These are phyloP conservation scores for Paragorgia papillata DNA, from an alignment of 92 coral and sea anemone genomes.

Conservation along the genomic window DNA sequence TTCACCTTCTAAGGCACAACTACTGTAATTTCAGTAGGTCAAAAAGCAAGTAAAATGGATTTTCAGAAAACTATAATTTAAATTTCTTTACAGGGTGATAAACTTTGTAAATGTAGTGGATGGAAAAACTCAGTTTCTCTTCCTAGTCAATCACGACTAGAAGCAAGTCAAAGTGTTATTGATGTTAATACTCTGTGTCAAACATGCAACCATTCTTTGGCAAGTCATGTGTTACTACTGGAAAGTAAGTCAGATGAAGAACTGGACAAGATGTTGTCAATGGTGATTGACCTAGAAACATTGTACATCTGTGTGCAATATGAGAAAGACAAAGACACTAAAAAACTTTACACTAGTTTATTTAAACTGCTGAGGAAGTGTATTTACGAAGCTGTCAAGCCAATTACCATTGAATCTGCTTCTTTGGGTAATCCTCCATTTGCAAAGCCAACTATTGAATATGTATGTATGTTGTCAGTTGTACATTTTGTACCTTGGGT, in stretches of 20 bases:
- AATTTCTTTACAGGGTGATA: constrained; percentile 67
- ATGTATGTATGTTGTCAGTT: too few relatives aligned
- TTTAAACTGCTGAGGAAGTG: constrained; percentile 91
- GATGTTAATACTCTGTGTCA: constrained; percentile 84
- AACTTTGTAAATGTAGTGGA: constrained; percentile 92
- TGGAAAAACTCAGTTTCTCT: constrained; percentile 92
- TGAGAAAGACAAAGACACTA: constrained; percentile 98
- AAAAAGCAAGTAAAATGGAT: too few relatives aligned
- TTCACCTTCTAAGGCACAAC: too few relatives aligned
- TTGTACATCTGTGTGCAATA: constrained; percentile 90
- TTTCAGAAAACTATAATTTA: too few relatives aligned
- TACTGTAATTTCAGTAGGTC: too few relatives aligned
- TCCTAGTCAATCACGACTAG: constrained; percentile 73
- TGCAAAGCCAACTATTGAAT: constrained; percentile 86
- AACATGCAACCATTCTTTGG: constrained; percentile 90
- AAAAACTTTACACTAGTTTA: constrained; percentile 84
- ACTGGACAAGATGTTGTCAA: constrained; percentile 82
- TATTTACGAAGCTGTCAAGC: constrained; percentile 76
- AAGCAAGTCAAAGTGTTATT: constrained; percentile 78
- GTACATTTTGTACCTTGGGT: too few relatives aligned
- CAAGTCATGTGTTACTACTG: constrained; percentile 84
- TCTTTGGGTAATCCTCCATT: constrained; percentile 83
- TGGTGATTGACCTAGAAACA: constrained; percentile 96
- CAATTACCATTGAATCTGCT: constrained; percentile 72
- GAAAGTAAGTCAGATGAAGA: constrained; percentile 91